A percentile compares a stretch with the other conserved stretches of the same genome.
phyloP scores from a whole-genome alignment of 2,888 invertebrate species.

The Theodoxus fluviatilis region DNA sequence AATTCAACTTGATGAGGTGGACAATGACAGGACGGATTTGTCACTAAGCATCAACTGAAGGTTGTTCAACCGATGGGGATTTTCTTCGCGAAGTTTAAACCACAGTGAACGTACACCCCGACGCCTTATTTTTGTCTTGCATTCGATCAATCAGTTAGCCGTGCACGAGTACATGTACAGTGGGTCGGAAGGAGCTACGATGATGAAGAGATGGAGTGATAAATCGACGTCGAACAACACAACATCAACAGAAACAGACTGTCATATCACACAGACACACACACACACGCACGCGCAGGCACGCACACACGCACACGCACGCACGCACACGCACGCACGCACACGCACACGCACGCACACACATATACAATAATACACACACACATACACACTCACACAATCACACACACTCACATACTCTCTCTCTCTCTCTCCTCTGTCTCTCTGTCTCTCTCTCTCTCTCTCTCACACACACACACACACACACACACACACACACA shows the following conservation, averaged over 20 bases:
- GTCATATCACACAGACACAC: neutral
- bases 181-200: neutral
- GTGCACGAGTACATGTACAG: too few relatives aligned
- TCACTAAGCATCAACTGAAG: too few relatives aligned
- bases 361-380: neutral
- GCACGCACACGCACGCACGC: neutral
- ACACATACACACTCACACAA: slow-evolving; percentile 8
- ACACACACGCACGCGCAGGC: neutral
- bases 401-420: neutral
- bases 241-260: neutral
- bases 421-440: neutral
- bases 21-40: too few relatives aligned
- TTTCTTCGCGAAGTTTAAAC: too few relatives aligned
- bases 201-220: neutral
- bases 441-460: neutral
- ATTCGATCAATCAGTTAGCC: too few relatives aligned
- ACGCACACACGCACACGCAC: neutral
- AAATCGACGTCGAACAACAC: neutral
- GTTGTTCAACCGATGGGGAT: too few relatives aligned
- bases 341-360: slow-evolving; percentile 11
- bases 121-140: too few relatives aligned
- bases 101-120: too few relatives aligned
- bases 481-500: slow-evolving; percentile 13
- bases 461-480: neutral
- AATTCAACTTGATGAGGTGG: too few relatives aligned